Evolutionary conservation across 2,888 invertebrate genomes (phyloP), one percentile per base, ranked within the genome.

Genomic region (Troides oblongomaculatus): DNA sequence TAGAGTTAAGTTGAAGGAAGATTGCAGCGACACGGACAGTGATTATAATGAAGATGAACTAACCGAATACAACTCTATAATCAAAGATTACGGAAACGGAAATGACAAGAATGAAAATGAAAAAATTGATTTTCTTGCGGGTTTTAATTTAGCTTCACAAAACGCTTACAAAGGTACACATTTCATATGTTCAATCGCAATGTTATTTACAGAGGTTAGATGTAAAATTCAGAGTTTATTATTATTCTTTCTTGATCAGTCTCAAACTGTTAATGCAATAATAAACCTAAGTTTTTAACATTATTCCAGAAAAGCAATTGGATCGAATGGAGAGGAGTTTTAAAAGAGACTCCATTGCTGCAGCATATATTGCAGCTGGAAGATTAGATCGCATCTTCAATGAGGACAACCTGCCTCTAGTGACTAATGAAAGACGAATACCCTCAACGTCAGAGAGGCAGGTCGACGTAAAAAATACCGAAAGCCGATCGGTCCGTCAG

Each of bases 111-210:
- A 30, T 56, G 70, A 62, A 66, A 62, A 71, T 75, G 23, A 92
- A 93, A 87, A 96, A 81, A 81, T 94, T 21, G 87, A 93, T 21
- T 96, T 96, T 81, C 88, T 96, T 66, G 92, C 94, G 39, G 89
- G 93, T 74, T 94, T 96, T 73, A 94, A 93, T 64, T 84, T 96
- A 71, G 95, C 94, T 10, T 94, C 95, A n/a, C 90, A 92, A 68
- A 87, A 89, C 64, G 88, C 83, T 73, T 94, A 88, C 76, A 94
- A 94, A 88, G 95, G 96, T 95, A 70, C 61, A 63, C 12, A 14
- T 46, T 46, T 46, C 14, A 14, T 46, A 46, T 14, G 30, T 30
- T 30, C 30, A 3, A 30, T 30, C 30, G 3, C 30, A 30, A 30
- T 30, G 30, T 30, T 30, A 30, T 30, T 30, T 30, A 30, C 30